Percentiles rank a stretch among this genome's conserved stretches.
phyloP scores from a whole-genome alignment of 2,113 vertebrate species.

The Holacanthus passer region DNA sequence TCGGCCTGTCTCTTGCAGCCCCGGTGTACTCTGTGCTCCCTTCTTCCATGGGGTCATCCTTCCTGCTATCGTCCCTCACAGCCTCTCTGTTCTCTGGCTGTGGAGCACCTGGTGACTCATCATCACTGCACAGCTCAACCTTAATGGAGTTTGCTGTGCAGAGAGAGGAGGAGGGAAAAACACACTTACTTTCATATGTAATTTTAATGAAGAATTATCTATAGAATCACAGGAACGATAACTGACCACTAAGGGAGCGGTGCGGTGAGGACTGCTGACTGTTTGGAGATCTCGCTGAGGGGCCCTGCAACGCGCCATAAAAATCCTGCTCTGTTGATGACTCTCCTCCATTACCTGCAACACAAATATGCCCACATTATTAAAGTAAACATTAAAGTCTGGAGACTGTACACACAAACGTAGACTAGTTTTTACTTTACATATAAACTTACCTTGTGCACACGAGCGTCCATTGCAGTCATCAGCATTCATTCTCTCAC shows the following conservation, averaged over 20 bases:
- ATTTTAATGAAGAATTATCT: neutral
- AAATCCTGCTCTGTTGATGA: slow-evolving; percentile 94
- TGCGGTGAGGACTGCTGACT: slow-evolving; percentile 94
- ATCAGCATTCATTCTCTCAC: slow-evolving; percentile 94
- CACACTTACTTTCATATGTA: slow-evolving; percentile 6
- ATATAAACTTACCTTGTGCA: slow-evolving; percentile 87
- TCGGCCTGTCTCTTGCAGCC: slow-evolving; percentile 82
- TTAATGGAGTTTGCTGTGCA: slow-evolving; percentile 93
- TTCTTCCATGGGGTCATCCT: slow-evolving; percentile 86
- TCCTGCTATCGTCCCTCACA: slow-evolving; percentile 74
- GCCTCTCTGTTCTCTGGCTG: slow-evolving; percentile 85
- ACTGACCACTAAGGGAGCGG: slow-evolving; percentile 92
- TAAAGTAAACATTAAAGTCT: slow-evolving; percentile 40
- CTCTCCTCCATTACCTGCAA: slow-evolving; percentile 93
- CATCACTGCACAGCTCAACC: slow-evolving; percentile 95
- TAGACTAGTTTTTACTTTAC: neutral
- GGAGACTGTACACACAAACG: neutral
- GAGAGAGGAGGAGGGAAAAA: slow-evolving; percentile 7
- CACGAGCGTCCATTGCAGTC: slow-evolving; percentile 93
- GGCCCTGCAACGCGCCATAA: slow-evolving; percentile 87
- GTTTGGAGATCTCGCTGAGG: slow-evolving; percentile 91
- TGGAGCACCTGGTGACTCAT: slow-evolving; percentile 88
- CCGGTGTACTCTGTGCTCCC: slow-evolving; percentile 69
- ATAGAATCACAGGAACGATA: slow-evolving; percentile 17
- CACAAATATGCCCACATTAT: slow-evolving; percentile 52